Percentiles rank a stretch among this genome's conserved stretches.
These are phyloP conservation scores for Phenganax subtilis DNA, from an alignment of 92 coral and sea anemone species.

Conservation along the genomic window DNA sequence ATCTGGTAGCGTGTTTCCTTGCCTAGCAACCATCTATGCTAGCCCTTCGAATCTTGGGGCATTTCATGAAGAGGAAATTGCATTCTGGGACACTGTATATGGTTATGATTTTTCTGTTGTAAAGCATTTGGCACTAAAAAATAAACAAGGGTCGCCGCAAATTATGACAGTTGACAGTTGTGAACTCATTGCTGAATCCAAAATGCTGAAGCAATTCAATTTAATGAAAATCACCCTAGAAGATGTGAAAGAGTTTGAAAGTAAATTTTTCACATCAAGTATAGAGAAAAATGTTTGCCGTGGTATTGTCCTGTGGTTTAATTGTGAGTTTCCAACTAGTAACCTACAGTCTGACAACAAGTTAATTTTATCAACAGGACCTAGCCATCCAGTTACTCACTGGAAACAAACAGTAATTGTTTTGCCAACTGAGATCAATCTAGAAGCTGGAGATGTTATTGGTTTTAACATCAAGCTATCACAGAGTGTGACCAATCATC, in stretches of 20 bases:
- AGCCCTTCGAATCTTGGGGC: conserved; percentile 23
- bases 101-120: conserved; percentile 36
- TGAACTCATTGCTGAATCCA: conserved; percentile 21
- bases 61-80: conserved; percentile 23
- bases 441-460: conserved; percentile 34
- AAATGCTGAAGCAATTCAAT: conserved; percentile 16
- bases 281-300: conserved; percentile 13
- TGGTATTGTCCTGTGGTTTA: conserved; percentile 39
- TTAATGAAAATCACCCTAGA: conserved; percentile 15
- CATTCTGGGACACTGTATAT: conserved; percentile 35
- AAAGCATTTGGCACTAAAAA: conserved; percentile 3
- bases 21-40: conserved; percentile 14
- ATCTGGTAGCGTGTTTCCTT: conserved; percentile 26
- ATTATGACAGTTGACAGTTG: conserved; percentile 10
- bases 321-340: conserved; percentile 23
- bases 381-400: conserved; percentile 15
- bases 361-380: conserved; percentile 20
- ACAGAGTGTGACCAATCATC: conserved; percentile 19
- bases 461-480: conserved; percentile 30
- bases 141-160: conserved; percentile 32
- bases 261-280: conserved; percentile 28
- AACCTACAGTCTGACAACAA: background rate
- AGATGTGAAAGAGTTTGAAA: conserved; percentile 25
- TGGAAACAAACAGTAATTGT: conserved; percentile 36
- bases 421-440: conserved; percentile 14